These are phyloP conservation scores for Perca fluviatilis DNA, from an alignment of 2,113 vertebrate species.

Conservation along the genomic window DNA sequence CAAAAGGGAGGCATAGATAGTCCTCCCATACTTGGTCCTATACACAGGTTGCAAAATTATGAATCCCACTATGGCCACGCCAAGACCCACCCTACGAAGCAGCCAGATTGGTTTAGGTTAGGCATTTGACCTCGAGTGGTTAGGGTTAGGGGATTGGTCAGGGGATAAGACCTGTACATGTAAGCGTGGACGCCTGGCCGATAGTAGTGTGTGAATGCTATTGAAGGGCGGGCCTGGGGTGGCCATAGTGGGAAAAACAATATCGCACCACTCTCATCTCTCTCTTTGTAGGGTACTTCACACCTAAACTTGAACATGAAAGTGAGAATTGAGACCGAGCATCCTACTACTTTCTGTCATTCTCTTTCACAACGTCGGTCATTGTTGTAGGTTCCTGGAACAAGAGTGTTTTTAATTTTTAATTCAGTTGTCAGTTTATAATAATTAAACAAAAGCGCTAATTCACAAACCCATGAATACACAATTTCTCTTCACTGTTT, in stretches of 20 bases:
- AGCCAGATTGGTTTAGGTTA: no score
- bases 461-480: background rate
- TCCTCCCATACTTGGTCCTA: background rate
- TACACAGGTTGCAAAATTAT: constrained; percentile 16
- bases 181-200: no score
- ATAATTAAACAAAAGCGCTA: background rate
- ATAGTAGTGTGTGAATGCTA: no score
- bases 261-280: constrained; percentile 35
- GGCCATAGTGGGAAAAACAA: no score
- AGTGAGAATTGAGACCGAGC: constrained; percentile 1
- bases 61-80: no score
- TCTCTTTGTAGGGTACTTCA: constrained; percentile 33
- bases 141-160: no score
- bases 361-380: constrained; percentile 11
- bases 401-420: background rate
- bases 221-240: no score
- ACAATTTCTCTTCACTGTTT: background rate
- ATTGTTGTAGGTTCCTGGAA: background rate
- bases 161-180: no score
- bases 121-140: no score
- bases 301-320: constrained; percentile 38
- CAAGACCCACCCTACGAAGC: no score
- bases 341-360: background rate
- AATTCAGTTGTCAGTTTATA: constrained; percentile 9
- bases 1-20: background rate